Conservation (phyloP, 64 coral and sea anemone species). For the Catalaphyllia jardinei region DNA sequence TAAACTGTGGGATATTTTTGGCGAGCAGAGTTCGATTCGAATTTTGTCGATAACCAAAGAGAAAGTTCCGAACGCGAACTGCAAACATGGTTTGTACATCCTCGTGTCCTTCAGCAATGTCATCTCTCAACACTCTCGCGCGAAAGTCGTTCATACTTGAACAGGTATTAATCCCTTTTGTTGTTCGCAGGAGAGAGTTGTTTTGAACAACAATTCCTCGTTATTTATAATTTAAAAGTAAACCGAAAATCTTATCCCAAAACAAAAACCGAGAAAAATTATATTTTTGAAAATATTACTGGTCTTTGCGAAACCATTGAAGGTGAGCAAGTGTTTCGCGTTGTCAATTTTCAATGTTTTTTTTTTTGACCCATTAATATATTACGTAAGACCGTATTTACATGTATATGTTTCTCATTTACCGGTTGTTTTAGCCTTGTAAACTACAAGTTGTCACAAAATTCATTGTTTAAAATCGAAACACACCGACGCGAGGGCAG, state of each 20-base stretch:
- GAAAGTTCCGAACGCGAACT: not conserved
- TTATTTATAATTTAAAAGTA: constrained; percentile 44
- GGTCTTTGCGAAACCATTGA: not conserved
- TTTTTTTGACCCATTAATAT: too few species aligned
- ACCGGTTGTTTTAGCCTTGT: too few species aligned
- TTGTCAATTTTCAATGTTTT: too few species aligned
- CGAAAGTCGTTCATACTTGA: not conserved
- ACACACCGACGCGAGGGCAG: too few species aligned
- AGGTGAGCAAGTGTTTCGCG: too few species aligned
- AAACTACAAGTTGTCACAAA: too few species aligned
- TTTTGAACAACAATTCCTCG: not conserved
- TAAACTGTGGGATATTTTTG: constrained; percentile 17
- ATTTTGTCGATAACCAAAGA: not conserved
- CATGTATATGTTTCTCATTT: too few species aligned
- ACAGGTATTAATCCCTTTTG: not conserved
- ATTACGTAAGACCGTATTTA: too few species aligned
- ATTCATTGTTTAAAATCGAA: too few species aligned
- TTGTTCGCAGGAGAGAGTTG: not conserved
- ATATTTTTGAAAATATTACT: not conserved
- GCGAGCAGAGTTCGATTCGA: not conserved
- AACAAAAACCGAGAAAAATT: not conserved
- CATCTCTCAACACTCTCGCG: not conserved
- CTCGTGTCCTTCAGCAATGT: not conserved
- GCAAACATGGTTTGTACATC: not conserved
- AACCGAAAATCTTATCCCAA: not conserved